Percentiles rank a stretch among this genome's conserved stretches.
Conservation (phyloP, 2,888 invertebrate genomes). For the Rhogogaster chlorosoma region DNA sequence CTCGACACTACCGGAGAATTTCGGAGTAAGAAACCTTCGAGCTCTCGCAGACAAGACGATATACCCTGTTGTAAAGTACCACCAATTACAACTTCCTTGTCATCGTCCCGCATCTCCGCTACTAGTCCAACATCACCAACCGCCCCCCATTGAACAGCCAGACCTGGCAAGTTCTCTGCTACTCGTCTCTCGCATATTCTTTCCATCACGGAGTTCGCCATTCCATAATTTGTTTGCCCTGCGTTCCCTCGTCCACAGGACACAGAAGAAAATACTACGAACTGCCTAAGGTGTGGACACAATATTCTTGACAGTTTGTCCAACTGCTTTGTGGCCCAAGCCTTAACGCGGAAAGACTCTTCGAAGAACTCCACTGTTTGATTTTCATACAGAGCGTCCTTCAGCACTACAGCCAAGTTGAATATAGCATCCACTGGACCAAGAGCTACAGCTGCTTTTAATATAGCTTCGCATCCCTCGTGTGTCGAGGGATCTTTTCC, state of each 20-base stretch:
- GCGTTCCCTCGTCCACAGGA: constrained; percentile 84
- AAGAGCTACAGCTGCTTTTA: constrained; percentile 80
- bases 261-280: constrained; percentile 84
- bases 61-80: constrained; percentile 86
- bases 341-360: constrained; percentile 81
- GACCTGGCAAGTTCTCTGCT: constrained; percentile 77
- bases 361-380: constrained; percentile 79
- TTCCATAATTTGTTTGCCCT: constrained; percentile 83
- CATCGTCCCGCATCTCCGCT: constrained; percentile 77
- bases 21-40: constrained; percentile 79
- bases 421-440: constrained; percentile 84
- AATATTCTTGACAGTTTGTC: constrained; percentile 79
- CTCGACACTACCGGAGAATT: constrained; percentile 80
- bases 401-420: constrained; percentile 83
- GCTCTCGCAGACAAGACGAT: constrained; percentile 81
- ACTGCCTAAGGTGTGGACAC: constrained; percentile 78
- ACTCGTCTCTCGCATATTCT: constrained; percentile 79
- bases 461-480: constrained; percentile 85
- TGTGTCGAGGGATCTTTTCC: constrained; percentile 85
- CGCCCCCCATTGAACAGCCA: constrained; percentile 84
- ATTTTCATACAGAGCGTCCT: constrained; percentile 80
- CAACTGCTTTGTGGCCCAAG: constrained; percentile 80
- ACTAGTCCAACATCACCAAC: constrained; percentile 84
- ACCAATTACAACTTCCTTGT: constrained; percentile 77
- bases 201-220: constrained; percentile 82